Conservation (phyloP, 2,113 vertebrate genomes). For the Isichthys henryi region DNA sequence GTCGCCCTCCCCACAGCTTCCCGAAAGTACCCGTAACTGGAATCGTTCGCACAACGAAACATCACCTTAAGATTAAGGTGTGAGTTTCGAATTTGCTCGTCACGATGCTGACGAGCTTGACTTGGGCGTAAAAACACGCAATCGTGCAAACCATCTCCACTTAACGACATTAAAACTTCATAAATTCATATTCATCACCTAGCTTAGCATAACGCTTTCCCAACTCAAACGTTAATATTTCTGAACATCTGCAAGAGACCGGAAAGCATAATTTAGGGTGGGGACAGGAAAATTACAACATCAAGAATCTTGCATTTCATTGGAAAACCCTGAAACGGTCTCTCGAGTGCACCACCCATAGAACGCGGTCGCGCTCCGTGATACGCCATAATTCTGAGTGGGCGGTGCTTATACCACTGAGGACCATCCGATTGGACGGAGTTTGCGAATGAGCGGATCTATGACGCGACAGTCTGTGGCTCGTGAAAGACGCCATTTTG, state of each 20-base stretch:
- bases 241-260: neutral
- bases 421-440: slow-evolving; percentile 31
- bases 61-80: neutral
- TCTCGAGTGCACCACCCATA: slow-evolving; percentile 13
- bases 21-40: neutral
- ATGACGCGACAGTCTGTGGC: slow-evolving; percentile 38
- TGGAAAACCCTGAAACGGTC: slow-evolving; percentile 2
- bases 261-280: slow-evolving; percentile 17
- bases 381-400: slow-evolving; percentile 21
- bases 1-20: neutral
- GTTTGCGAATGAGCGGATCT: slow-evolving; percentile 22
- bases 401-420: slow-evolving; percentile 15
- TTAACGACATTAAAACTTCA: neutral
- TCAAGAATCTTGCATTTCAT: slow-evolving; percentile 27
- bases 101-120: neutral
- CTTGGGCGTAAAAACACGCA: neutral
- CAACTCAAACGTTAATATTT: neutral
- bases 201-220: neutral
- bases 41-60: neutral
- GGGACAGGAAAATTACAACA: neutral
- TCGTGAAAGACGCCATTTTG: slow-evolving; percentile 55
- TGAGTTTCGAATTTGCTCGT: neutral
- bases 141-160: neutral
- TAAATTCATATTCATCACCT: neutral
- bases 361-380: neutral